Evolutionary conservation across 2,888 invertebrate species (phyloP), one percentile per base, ranked within the genome.

Genomic region (Eupithecia insigniata): DNA sequence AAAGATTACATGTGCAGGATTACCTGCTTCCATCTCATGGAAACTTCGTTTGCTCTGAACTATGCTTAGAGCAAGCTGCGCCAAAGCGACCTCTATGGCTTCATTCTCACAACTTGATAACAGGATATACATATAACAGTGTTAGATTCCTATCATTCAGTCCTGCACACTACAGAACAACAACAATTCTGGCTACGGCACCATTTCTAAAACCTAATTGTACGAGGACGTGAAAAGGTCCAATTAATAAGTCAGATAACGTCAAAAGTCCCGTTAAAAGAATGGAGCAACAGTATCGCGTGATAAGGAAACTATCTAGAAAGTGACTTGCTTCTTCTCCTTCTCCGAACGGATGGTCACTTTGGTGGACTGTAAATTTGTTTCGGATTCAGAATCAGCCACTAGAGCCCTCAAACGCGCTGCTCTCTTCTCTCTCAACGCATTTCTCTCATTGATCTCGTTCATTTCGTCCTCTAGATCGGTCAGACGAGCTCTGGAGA

Each of bases 391-490:
- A 8, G 90, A 89, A 80, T 95, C 97, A 67, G 96, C 96, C 26
- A 97, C 95, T 34, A 97, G 87, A 0, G 96, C 96, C 69, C 96
- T 95, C 39, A 97, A 95, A 69, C 96, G 95, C 0, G 96, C 96
- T 2, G 96, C 95, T 64, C 97, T 95, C 74, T 96, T 95, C 84
- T 97, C 97, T 77, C 97, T 95, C 28, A 95, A 95, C 0, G 96
- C 96, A 81, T 95, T 96, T 82, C 96, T 95, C 83, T 97, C 96
- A 26, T 93, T 95, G 73, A 97, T 89, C 79, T 96, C 96, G 60
- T 96, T 95, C 96, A 97, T 97, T 88, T 97, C 97, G 67, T 96
- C 96, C 83, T 97, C 97, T 61, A 97, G 91, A 82, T 97, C 97
- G 51, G 95, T 95, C 26, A 97, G 90, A 66, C 97, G 95, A 14